Conservation (phyloP, 2,797 vertebrate genomes). For the Anas bernieri region DNA sequence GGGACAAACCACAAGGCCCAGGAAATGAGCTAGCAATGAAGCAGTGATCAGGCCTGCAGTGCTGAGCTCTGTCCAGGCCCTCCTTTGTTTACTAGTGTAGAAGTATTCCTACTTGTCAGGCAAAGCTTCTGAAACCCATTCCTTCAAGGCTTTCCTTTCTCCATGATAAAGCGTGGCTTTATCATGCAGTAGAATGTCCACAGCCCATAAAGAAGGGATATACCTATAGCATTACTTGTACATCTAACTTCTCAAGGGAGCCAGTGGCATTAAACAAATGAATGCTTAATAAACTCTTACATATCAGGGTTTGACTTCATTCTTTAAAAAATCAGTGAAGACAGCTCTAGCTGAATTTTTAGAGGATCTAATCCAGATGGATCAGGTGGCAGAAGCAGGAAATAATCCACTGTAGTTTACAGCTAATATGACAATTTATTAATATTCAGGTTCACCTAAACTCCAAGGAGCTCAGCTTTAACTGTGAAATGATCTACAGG, state of each 20-base stretch:
- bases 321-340: conserved; percentile 46
- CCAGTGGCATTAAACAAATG: conserved; percentile 42
- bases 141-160: neutral
- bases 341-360: conserved; percentile 35
- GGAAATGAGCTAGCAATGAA: neutral
- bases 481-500: neutral
- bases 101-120: neutral
- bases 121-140: neutral
- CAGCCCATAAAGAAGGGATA: neutral
- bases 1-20: neutral
- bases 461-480: conserved; percentile 10
- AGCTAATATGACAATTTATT: conserved; percentile 56
- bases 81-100: neutral
- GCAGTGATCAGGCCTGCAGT: neutral
- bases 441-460: conserved; percentile 61
- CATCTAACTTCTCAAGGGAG: neutral
- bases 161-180: neutral
- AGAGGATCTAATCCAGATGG: conserved; percentile 18
- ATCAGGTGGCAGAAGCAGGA: conserved; percentile 51
- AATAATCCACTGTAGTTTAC: conserved; percentile 49
- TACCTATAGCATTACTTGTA: conserved; percentile 13
- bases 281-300: conserved; percentile 60
- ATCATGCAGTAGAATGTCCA: neutral
- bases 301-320: conserved; percentile 35
- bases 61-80: neutral